Evolutionary conservation across 2,888 invertebrate species (phyloP), one percentile per base, ranked within the genome.

Genomic region (Mythimna albipuncta): DNA sequence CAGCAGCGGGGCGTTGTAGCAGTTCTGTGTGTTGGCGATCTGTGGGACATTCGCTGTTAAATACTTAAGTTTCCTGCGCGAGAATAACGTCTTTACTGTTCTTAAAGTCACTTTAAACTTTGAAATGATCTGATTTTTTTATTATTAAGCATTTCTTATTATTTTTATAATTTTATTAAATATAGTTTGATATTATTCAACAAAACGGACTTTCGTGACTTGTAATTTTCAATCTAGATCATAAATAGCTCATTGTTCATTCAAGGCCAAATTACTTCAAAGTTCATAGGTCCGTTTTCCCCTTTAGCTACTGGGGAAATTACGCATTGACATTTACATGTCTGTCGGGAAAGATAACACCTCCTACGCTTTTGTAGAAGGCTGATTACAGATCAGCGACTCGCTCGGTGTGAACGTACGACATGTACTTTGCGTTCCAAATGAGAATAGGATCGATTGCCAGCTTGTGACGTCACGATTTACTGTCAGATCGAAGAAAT

Each of bases 1-100:
- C 62, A 96, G 87, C n/a, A 96, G 85, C 2, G 96, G 96, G 0
- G 96, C 95, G 71, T 93, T 95, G 90, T 93, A 96, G 78, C 95
- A 96, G 76, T 88, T 92, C 83, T 93, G 93, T 0, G 94, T 89
- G 79, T 94, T 95, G 19, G 95, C 90, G 74, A 95, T 92, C 96
- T 95, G 86, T 16, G 57, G 57, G 61, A 82, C 26, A 73, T 47
- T 44, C 7, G 6, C 32, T 47, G 1, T 47, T 6, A 2, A 57
- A 57, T 41, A 57, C 10, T 57, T 55, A 32, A 2, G n/a, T n/a
- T n/a, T n/a, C n/a, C n/a, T n/a, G n/a, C n/a, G n/a, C n/a, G n/a
- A n/a, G 6, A 57, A 19, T n/a, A 44, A 64, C n/a, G 7, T 6
- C 41, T 32, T 26, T 38, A 38, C 38, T 38, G 9, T 38, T 38